Evolutionary conservation across 2,113 vertebrate species (phyloP).

Genomic region (Vidua chalybeata): DNA sequence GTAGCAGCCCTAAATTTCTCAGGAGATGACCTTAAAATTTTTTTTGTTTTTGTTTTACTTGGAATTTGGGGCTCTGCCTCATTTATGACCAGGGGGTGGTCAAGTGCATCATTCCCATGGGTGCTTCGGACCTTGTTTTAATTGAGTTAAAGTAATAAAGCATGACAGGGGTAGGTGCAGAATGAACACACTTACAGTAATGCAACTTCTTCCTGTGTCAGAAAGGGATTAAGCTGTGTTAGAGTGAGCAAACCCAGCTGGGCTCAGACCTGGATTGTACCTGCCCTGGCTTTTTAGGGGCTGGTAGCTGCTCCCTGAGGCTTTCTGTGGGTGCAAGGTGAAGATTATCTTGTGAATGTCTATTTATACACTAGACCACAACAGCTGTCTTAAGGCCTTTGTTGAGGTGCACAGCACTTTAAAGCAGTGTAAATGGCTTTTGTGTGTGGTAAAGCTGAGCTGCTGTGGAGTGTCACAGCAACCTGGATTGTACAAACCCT

Average conservation of each 20-base stretch:
- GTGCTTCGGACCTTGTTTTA: not conserved
- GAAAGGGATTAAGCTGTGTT: not conserved
- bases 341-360: not conserved
- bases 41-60: not conserved
- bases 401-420: not conserved
- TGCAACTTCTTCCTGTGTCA: not conserved
- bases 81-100: not conserved
- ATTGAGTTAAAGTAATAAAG: not conserved
- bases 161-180: not conserved
- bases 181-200: not conserved
- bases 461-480: not conserved
- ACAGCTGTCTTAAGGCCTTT: not conserved
- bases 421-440: not conserved
- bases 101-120: not conserved
- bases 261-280: accelerated
- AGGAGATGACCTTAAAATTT: too few relatives aligned
- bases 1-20: not conserved
- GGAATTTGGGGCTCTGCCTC: not conserved
- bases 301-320: not conserved
- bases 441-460: not conserved
- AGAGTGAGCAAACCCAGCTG: not conserved
- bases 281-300: not conserved
- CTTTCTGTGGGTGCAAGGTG: not conserved
- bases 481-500: not conserved
- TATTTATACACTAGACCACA: not conserved